Base-by-base conservation (phyloP, 2,113 vertebrate genomes). In the Aleadryas rufinucha region DNA sequence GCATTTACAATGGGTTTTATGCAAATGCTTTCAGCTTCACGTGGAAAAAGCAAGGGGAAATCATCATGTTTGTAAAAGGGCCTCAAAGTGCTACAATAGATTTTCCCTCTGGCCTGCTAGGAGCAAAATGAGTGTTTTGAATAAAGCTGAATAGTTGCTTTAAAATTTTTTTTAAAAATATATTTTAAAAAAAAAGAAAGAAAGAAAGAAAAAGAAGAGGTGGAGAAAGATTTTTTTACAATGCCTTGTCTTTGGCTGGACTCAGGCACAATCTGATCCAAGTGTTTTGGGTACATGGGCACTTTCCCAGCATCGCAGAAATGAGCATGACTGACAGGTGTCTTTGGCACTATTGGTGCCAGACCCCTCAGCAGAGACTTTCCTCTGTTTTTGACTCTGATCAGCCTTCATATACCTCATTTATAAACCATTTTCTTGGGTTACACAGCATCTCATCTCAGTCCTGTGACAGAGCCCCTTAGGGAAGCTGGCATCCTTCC, bases 41-140 rank as follows among this genome's bases (percentile, higher is more conserved):
- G 13, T 66, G 47, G 80, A 83, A 92, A 92, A 60, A 86, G 69
- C 68, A 81, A 63, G 13, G 21, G 33, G 50, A 83, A 80, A 92
- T 57, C 26, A 49, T 64, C 7, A 1, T 54, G 59, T 66, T 69
- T 84, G 31, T 50, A 69, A 90, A 84, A 89, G 42, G 23, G 50
- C 47, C 64, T 81, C 86, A 56, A 2, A 7, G 76, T 1, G 2
- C 52, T 89, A 52, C 42, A 78, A 52, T 10, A 75, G 86, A 72
- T 91, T 86, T 89, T 77, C 41, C 21, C 31, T 75, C 63, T 71
- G 0, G 4, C 45, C 16, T 76, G 37, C 49, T 53, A 84, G 72
- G 39, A 96, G 86, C 15, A 84, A 92, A 93, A 87, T 13, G 27
- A 80, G 10, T 76, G 63, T 92, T 97, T 88, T 83, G 56, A 89